phyloP scores from a whole-genome alignment of 2,888 invertebrate species.

The Toxonevra muliebris region DNA sequence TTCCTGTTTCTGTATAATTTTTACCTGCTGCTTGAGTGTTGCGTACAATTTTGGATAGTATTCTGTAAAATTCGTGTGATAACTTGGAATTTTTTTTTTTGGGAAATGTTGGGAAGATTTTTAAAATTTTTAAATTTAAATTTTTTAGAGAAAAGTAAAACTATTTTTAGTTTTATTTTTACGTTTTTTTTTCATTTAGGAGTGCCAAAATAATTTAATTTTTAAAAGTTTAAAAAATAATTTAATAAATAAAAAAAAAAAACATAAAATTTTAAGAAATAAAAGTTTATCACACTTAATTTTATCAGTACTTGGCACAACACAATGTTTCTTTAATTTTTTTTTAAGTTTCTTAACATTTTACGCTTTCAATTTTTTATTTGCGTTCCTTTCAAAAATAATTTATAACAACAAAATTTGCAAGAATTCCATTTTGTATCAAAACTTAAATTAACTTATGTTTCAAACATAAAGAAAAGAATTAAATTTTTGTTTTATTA shows the following conservation, averaged over 20 bases:
- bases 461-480: not conserved
- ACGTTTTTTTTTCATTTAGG: slow-evolving; percentile 27
- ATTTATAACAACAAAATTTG: slow-evolving; percentile 39
- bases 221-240: slow-evolving; percentile 28
- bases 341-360: slow-evolving; percentile 24
- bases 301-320: slow-evolving; percentile 65
- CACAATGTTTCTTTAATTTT: slow-evolving; percentile 36
- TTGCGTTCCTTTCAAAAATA: not conserved
- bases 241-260: slow-evolving; percentile 50
- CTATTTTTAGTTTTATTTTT: slow-evolving; percentile 12
- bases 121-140: not conserved
- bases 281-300: slow-evolving; percentile 64
- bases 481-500: slow-evolving; percentile 2
- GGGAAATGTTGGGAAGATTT: not conserved
- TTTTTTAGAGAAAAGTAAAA: no score
- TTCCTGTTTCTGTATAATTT: slow-evolving; percentile 6
- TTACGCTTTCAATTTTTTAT: not conserved
- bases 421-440: not conserved
- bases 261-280: slow-evolving; percentile 50
- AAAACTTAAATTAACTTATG: not conserved
- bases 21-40: not conserved
- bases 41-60: not conserved
- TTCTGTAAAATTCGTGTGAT: slow-evolving; percentile 34
- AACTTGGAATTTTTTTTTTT: slow-evolving; percentile 25
- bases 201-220: not conserved